Evolutionary conservation across 37 sponge, comb jelly and placozoan genomes (phyloP).

Genomic region (Oscarella lobularis): DNA sequence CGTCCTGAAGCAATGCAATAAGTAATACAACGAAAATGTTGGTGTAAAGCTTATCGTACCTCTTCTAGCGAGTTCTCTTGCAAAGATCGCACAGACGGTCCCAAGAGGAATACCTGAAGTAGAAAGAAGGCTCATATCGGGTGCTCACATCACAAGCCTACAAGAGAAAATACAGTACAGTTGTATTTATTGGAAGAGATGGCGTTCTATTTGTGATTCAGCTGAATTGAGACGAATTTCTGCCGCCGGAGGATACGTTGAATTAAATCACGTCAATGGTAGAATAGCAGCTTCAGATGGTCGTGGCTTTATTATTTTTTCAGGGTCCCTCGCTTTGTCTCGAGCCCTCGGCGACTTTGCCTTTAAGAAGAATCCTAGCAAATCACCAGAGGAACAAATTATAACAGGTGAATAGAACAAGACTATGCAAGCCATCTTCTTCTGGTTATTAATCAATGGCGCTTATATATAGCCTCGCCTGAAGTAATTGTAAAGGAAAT

Average conservation of each 20-base stretch:
- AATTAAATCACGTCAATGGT: slow-evolving; percentile 88
- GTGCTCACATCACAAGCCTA: slow-evolving; percentile 95
- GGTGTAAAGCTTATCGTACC: too few species aligned
- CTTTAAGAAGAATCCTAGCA: slow-evolving; percentile 48
- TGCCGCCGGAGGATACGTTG: slow-evolving; percentile 84
- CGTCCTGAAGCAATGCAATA: too few species aligned
- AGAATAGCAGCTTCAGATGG: not conserved
- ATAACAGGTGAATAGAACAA: slow-evolving; percentile 46
- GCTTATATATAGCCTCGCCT: slow-evolving; percentile 43
- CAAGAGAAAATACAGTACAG: slow-evolving; percentile 20
- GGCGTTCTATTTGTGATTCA: too few species aligned
- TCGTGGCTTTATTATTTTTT: not conserved
- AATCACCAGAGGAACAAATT: slow-evolving; percentile 66
- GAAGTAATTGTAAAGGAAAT: slow-evolving; percentile 40
- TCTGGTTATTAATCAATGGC: not conserved
- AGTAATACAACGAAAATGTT: too few species aligned
- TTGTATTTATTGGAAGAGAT: too few species aligned
- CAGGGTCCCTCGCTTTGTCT: slow-evolving; percentile 76
- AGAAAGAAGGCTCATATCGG: too few species aligned
- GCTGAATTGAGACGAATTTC: slow-evolving; percentile 55
- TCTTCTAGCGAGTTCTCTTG: too few species aligned
- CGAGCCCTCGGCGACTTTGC: slow-evolving; percentile 87
- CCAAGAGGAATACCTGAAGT: too few species aligned
- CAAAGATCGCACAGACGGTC: too few species aligned
- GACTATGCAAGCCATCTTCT: not conserved